A percentile compares a stretch with the other conserved stretches of the same genome.
Evolutionary conservation across 1,140 invertebrate genomes (phyloP).

Genomic region (Helicoverpa zea): DNA sequence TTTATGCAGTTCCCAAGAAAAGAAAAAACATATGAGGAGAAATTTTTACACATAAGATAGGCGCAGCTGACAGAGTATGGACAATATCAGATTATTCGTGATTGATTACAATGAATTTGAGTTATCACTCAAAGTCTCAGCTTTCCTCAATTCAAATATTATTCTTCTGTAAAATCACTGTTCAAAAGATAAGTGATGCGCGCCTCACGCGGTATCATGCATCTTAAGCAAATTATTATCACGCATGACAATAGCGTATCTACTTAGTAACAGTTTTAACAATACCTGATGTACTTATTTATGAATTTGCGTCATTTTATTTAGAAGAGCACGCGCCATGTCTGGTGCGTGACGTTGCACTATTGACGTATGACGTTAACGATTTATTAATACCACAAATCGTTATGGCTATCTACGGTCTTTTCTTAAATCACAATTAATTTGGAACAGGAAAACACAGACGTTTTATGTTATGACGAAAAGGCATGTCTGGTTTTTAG

Average conservation of each 20-base stretch:
- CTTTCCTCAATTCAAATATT: neutral
- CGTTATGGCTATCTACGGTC: no score
- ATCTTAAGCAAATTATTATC: neutral
- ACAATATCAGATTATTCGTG: constrained; percentile 3
- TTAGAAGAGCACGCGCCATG: no score
- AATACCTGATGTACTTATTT: neutral
- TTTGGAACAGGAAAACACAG: neutral
- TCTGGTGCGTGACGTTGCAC: neutral
- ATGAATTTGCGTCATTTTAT: no score
- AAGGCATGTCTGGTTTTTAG: neutral
- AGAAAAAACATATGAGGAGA: neutral
- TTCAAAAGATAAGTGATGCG: no score
- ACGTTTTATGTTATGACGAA: neutral
- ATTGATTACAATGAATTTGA: neutral
- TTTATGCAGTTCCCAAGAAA: no score
- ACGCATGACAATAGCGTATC: no score
- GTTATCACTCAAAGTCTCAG: neutral
- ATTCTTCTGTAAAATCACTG: neutral
- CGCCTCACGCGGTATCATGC: neutral
- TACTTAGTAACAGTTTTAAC: neutral
- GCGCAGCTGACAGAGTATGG: neutral
- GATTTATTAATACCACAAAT: neutral
- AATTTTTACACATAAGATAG: neutral
- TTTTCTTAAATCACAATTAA: no score
- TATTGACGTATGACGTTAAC: neutral